Evolutionary conservation across 2,888 invertebrate species (phyloP), one percentile per base, ranked within the genome.

Genomic region (Scaptomyza caliginosa): DNA sequence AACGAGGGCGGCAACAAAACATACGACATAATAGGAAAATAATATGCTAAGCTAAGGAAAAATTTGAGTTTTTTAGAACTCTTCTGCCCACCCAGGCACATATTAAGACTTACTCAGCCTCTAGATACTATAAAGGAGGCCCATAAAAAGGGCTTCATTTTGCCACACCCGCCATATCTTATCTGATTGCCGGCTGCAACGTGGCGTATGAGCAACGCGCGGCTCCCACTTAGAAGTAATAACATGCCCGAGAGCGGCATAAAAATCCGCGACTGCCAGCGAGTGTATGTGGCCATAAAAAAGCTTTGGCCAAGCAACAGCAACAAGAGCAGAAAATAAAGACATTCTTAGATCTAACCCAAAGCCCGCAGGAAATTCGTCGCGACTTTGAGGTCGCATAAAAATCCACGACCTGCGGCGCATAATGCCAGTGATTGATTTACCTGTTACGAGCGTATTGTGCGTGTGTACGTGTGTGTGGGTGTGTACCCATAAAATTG

Each of bases 401-500:
- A 75, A 75, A 65, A 43, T 50, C 40, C 65, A 64, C 38, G 48
- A 6, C 58, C 42, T 28, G 30, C 62, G 68, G 52, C 67, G 70
- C 67, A 77, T 83, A 86, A 83, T 80, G 84, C 77, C 67, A 38
- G 59, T 70, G 83, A 83, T 83, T 83, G 86, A 83, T 83, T 83
- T 81, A 86, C 84, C 82, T 86, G 78, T 62, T 59, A 38, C 55
- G 39, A 40, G 63, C 36, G n/a, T 43, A 43, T 28, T 17, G 6
- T 26, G 16, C 3, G 23, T 42, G 16, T 7, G 11, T 10, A 19
- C 19, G 13, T 17, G 23, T 13, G 38, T 8, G n/a, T 19, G 49
- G 13, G 21, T n/a, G n/a, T 24, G 38, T 43, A 24, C n/a, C 21
- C 39, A 38, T 55, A 57, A 74, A 81, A 82, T 82, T 79, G 72